Percentiles rank a stretch among this genome's conserved stretches.
Conservation (phyloP, 2,113 vertebrate species). For the Mobula birostris region DNA sequence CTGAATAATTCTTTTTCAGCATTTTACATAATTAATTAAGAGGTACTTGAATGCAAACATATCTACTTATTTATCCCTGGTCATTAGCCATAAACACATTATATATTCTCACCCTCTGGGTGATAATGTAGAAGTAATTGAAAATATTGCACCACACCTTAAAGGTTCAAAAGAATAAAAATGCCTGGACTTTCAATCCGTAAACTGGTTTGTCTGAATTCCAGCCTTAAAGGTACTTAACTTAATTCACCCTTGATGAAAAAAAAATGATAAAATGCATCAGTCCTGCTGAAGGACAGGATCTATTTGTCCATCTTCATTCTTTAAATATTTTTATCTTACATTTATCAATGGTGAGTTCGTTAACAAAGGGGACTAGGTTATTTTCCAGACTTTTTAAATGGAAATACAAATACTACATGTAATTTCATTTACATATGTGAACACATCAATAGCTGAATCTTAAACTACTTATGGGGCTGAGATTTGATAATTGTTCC, state of each 20-base stretch:
- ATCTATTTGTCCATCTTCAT: not conserved
- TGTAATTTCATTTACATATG: not conserved
- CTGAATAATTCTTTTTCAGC: not conserved
- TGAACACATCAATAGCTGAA: not conserved
- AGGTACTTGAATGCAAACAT: not conserved
- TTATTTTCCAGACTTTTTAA: not conserved
- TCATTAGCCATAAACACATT: too few species aligned
- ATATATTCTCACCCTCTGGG: not conserved
- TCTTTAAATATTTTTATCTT: conserved; percentile 17
- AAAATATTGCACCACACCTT: not conserved
- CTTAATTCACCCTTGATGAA: not conserved
- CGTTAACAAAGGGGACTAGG: not conserved
- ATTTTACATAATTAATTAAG: not conserved
- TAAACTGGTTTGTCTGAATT: not conserved
- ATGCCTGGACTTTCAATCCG: not conserved
- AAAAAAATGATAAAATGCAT: not conserved
- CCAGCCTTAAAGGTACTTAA: not conserved
- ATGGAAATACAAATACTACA: not conserved
- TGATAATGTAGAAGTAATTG: not conserved
- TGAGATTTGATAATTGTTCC: not conserved
- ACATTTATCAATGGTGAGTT: not conserved
- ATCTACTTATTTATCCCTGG: too few species aligned
- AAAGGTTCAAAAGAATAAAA: not conserved
- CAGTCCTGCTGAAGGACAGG: not conserved
- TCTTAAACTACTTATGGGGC: not conserved